A percentile compares a stretch with the other conserved stretches of the same genome.
These are phyloP conservation scores for Morus bassanus DNA, from an alignment of 2,797 vertebrate species.

Conservation along the genomic window DNA sequence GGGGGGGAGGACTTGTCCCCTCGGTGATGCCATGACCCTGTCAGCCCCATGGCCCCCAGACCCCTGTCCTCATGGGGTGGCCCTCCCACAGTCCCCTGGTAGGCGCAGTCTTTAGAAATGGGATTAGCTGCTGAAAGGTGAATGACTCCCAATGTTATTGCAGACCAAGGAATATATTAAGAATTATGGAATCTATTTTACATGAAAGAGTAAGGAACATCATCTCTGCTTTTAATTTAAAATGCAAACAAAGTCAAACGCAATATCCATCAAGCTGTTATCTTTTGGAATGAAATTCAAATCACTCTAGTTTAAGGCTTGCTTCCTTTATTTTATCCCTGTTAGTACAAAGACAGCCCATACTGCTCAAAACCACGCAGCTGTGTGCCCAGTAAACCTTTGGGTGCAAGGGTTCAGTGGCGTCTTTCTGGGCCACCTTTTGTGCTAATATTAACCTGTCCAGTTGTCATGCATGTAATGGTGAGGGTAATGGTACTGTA, in stretches of 20 bases:
- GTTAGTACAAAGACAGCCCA: background rate
- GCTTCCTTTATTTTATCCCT: background rate
- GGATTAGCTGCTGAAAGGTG: background rate
- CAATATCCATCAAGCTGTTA: background rate
- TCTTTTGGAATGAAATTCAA: background rate
- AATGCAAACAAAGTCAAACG: background rate
- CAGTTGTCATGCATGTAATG: accelerated
- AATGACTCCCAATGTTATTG: background rate
- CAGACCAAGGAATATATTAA: background rate
- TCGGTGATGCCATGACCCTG: background rate
- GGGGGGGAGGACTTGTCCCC: background rate
- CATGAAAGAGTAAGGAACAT: background rate
- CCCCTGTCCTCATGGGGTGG: background rate
- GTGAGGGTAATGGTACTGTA: too few relatives aligned
- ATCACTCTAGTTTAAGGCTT: background rate
- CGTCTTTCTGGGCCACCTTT: background rate
- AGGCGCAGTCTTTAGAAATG: background rate
- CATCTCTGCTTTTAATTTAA: background rate
- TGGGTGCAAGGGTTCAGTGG: background rate
- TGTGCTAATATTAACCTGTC: background rate
- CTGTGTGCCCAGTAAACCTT: background rate
- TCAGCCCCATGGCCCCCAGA: background rate
- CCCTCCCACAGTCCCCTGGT: background rate
- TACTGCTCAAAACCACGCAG: background rate
- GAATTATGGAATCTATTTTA: background rate